Percentiles rank a stretch among this genome's conserved stretches.
Conservation (phyloP, 92 coral and sea anemone species). For the Heteractis magnifica region DNA sequence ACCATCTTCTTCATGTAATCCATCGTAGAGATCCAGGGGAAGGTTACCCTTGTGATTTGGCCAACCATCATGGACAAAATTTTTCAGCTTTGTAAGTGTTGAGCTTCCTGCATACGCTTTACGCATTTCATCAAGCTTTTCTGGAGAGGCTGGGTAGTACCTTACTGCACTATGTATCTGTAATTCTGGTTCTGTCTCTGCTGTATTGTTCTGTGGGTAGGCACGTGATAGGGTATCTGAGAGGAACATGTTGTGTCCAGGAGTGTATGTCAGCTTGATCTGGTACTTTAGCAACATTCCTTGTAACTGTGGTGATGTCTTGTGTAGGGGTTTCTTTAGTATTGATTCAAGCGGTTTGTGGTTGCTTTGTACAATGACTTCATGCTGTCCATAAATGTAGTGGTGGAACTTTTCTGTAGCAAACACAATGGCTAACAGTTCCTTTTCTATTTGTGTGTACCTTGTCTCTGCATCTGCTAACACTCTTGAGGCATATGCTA, state of each 20-base stretch:
- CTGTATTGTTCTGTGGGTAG: not conserved
- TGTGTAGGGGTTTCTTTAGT: constrained; percentile 9
- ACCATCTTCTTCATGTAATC: not conserved
- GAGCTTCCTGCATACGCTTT: constrained; percentile 21
- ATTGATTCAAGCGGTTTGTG: not conserved
- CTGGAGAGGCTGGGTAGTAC: constrained; percentile 19
- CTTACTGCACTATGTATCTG: constrained; percentile 17
- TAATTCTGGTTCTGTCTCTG: not conserved
- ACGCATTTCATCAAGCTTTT: constrained; percentile 32
- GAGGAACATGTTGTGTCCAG: not conserved
- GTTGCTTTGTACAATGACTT: not conserved
- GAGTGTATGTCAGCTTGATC: not conserved
- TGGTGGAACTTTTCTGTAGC: constrained; percentile 7
- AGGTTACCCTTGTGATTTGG: constrained; percentile 35
- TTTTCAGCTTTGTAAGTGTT: constrained; percentile 20
- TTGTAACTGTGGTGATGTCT: constrained; percentile 5
- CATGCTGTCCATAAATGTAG: not conserved
- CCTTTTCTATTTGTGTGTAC: not conserved
- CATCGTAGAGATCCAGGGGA: not conserved
- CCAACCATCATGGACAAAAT: constrained; percentile 35
- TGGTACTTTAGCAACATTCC: constrained; percentile 14
- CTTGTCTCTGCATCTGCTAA: not conserved
- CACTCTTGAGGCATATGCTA: not conserved
- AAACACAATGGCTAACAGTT: not conserved
- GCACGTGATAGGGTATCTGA: constrained; percentile 3